These are phyloP conservation scores for Chrysodeixis includens DNA, from an alignment of 2,888 invertebrate genomes.

Conservation along the genomic window DNA sequence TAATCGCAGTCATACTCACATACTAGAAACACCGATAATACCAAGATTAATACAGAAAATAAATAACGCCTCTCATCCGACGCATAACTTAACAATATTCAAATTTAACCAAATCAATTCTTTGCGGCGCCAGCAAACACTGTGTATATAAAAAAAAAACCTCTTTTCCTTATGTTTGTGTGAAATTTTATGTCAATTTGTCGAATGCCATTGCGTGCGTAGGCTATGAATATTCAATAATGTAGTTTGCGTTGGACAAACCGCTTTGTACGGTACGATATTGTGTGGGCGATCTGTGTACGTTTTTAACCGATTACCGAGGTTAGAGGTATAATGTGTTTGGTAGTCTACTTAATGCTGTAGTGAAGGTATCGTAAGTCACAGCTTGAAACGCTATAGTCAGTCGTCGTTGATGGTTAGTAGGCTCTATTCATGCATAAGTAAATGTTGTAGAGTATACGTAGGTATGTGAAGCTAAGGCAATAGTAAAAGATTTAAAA, in stretches of 20 bases:
- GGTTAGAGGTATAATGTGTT: slow-evolving; percentile 13
- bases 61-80: slow-evolving; percentile 40
- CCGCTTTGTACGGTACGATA: slow-evolving; percentile 50
- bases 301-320: slow-evolving; percentile 32
- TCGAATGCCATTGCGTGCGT: slow-evolving; percentile 73
- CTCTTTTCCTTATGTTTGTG: slow-evolving; percentile 77
- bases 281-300: slow-evolving; percentile 39
- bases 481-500: no score
- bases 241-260: slow-evolving; percentile 66
- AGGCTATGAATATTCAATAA: slow-evolving; percentile 83
- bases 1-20: neutral
- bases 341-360: neutral
- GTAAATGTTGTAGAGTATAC: neutral
- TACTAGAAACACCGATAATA: slow-evolving; percentile 7
- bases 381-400: slow-evolving; percentile 1
- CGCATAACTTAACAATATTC: slow-evolving; percentile 63
- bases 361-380: neutral
- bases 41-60: slow-evolving; percentile 26
- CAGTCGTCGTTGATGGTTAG: neutral
- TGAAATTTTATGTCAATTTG: slow-evolving; percentile 87
- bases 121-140: slow-evolving; percentile 63
- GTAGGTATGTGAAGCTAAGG: neutral
- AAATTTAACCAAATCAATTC: slow-evolving; percentile 77
- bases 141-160: slow-evolving; percentile 67
- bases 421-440: neutral